Percentiles rank a stretch among this genome's conserved stretches.
phyloP scores from a whole-genome alignment of 2,797 vertebrate species.

The Picus viridis region DNA sequence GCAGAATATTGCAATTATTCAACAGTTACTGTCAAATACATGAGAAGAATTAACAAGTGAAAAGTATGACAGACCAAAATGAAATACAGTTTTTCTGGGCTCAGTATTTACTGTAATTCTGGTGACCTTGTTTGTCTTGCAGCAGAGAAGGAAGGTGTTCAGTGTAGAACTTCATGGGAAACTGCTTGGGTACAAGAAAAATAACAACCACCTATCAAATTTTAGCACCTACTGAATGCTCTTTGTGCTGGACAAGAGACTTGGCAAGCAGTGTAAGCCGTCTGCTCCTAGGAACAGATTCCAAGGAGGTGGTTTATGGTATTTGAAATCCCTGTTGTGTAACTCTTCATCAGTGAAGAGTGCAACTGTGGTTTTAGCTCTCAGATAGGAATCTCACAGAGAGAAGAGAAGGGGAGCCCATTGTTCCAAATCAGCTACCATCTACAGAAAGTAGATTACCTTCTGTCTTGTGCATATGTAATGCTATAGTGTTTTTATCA shows the following conservation, averaged over 20 bases:
- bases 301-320: not conserved
- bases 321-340: not conserved
- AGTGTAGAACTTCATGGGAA: not conserved
- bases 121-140: not conserved
- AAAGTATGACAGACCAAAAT: not conserved
- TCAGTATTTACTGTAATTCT: not conserved
- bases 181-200: not conserved
- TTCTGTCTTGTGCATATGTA: not conserved
- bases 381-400: not conserved
- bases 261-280: not conserved
- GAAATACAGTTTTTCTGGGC: not conserved
- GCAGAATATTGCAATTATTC: not conserved
- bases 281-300: constrained; percentile 11
- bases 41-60: not conserved
- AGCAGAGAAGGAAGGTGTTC: not conserved
- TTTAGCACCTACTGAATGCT: not conserved
- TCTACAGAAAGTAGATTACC: not conserved
- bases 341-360: not conserved
- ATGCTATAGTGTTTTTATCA: not conserved
- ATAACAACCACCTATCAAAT: not conserved
- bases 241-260: not conserved
- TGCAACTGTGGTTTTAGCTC: not conserved
- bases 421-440: not conserved
- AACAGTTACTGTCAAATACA: not conserved
- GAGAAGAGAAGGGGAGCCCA: not conserved